These are phyloP conservation scores for Lithophane semibrunnea DNA, from an alignment of 2,888 invertebrate species.

Conservation along the genomic window DNA sequence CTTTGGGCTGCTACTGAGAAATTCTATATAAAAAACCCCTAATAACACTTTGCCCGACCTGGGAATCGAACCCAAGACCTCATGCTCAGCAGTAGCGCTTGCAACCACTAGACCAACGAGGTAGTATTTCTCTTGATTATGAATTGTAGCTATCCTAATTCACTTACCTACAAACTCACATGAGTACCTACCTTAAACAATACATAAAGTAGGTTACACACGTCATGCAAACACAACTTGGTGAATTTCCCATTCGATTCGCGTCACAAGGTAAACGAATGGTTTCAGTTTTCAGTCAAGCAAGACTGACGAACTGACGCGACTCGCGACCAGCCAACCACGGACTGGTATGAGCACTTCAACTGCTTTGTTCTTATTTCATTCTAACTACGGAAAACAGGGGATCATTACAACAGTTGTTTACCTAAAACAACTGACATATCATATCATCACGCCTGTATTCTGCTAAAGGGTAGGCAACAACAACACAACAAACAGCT, in stretches of 20 bases:
- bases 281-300: slow-evolving; percentile 34
- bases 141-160: not conserved
- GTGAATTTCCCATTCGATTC: slow-evolving; percentile 37
- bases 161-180: not conserved
- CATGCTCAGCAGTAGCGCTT: no score
- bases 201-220: slow-evolving; percentile 15
- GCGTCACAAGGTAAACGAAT: slow-evolving; percentile 32
- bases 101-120: no score
- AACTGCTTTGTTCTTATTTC: slow-evolving; percentile 1
- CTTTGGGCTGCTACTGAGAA: no score
- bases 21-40: no score
- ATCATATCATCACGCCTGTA: not conserved
- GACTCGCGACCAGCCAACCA: slow-evolving; percentile 11
- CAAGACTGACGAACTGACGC: slow-evolving; percentile 20
- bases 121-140: not conserved
- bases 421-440: not conserved
- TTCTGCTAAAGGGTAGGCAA: not conserved
- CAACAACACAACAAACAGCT: not conserved
- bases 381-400: not conserved
- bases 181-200: not conserved
- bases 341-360: not conserved
- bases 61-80: no score
- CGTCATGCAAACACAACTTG: slow-evolving; percentile 29
- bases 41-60: no score
- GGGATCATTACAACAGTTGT: not conserved